Base-by-base conservation (phyloP, 2,888 invertebrate species). In the Acleris cristana region DNA sequence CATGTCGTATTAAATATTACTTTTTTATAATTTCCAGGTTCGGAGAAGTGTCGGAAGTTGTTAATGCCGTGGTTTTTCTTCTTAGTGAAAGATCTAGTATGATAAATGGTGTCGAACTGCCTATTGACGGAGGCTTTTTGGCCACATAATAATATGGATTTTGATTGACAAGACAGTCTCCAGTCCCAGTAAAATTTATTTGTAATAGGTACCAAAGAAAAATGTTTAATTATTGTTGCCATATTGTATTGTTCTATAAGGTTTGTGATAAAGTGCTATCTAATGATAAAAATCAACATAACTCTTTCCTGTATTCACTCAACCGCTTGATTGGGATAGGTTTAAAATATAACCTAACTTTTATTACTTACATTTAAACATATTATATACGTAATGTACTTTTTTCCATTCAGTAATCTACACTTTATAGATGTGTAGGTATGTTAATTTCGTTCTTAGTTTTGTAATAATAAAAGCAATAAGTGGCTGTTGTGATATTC, bases 11-110 rank as follows among this genome's bases (percentile, higher is more conserved):
- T 40, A 40, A 40, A 40, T 48, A 48, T 40, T 18, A 65, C 44
- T n/a, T 23, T 18, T 44, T 18, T n/a, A 18, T 60, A 10, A 48
- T 53, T 87, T 89, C 72, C 81, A 93, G 94, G 72, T 94, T 96
- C 88, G 93, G 95, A 83, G 98, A 98, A 86, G 95, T 97, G 1
- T 92, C 95, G 10, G 98, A 99, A 81, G 97, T 98, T 5, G 95
- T 96, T 1, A 95, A 97, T 84, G 95, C 96, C 2, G 94, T 97
- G 40, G 85, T 97, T 44, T 98, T 95, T 86, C 93, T 98, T 56
- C 89, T 98, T 48, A 97, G 97, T 73, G 90, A 91, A 21, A 94
- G 95, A 74, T 95, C 98, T 4, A 95, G 95, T 64, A 97, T 98
- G 95, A 96, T 98, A 62, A 97, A 94, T 73, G 98, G 98, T 4